Conservation (phyloP, 1,140 invertebrate species). For the Ceratosolen solmsi region DNA sequence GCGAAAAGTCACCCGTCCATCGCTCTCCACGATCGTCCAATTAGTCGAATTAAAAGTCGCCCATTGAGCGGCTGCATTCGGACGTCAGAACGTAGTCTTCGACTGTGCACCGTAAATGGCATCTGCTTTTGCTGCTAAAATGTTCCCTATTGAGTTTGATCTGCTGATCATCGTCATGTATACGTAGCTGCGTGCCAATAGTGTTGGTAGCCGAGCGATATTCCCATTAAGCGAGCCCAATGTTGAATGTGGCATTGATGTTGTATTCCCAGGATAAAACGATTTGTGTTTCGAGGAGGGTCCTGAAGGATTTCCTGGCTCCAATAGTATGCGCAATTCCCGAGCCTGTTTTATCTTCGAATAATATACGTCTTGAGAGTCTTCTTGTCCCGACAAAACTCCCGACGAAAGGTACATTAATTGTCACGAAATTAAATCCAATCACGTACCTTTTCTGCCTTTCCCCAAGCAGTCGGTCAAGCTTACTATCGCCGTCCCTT, state of each 20-base stretch:
- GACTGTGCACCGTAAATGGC: conserved; percentile 69
- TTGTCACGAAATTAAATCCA: too few species aligned
- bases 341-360: conserved; percentile 62
- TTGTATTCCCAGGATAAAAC: conserved; percentile 58
- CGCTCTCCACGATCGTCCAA: conserved; percentile 67
- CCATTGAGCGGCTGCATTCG: conserved; percentile 77
- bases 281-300: conserved; percentile 58
- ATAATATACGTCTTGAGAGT: too few species aligned
- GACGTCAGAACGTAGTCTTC: conserved; percentile 70
- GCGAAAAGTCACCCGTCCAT: conserved; percentile 60
- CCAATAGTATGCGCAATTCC: conserved; percentile 60
- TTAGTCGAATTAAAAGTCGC: conserved; percentile 75
- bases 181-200: conserved; percentile 58
- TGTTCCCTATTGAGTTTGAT: conserved; percentile 70
- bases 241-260: conserved; percentile 59
- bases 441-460: conserved; percentile 63
- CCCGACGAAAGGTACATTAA: too few species aligned
- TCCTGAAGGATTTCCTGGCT: conserved; percentile 58
- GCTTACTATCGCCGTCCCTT: neutral
- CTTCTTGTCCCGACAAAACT: too few species aligned
- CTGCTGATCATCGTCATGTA: conserved; percentile 50
- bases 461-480: neutral
- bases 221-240: conserved; percentile 55
- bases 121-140: conserved; percentile 70
- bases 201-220: conserved; percentile 60